Evolutionary conservation across 2,113 vertebrate genomes (phyloP), one percentile per base, ranked within the genome.

Genomic region (Mugil cephalus): DNA sequence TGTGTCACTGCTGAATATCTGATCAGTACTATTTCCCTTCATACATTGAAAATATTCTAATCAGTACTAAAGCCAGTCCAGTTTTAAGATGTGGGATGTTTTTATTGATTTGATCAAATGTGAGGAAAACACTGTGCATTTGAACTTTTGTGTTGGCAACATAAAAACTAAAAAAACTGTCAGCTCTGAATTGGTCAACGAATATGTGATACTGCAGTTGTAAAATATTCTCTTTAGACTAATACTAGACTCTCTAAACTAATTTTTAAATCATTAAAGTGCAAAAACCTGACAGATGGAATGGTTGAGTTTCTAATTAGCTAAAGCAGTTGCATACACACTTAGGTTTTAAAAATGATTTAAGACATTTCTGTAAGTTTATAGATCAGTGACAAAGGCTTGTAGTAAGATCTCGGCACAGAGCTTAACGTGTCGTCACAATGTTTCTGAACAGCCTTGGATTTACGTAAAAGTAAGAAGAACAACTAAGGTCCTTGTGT

Each of bases 251-350:
- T 48, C 21, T n/a, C n/a, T n/a, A n/a, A n/a, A n/a, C n/a, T 43
- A 54, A 78, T 48, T 43, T 36, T 1, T 30, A 60, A 69, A 59
- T 60, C 1, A 72, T 54, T 75, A 70, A 86, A 86, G 86, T 88
- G 83, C 86, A 74, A 79, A n/a, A 70, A 53, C 17, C 10, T 11
- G 9, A 55, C 34, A 34, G 40, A 52, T 43, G 69, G 63, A 77
- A 81, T 73, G 55, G 62, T 47, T 38, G 1, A 2, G 17, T 39
- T 52, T 18, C 17, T 52, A 48, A 71, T 39, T 18, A 52, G 15
- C 19, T 11, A 42, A 24, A 43, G 34, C n/a, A 48, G 13, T 58
- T 60, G 7, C 50, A 77, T 51, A 64, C 0, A 79, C 42, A 36
- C 66, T 48, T 35, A 64, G 8, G 34, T 13, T 51, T 82, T 76